phyloP scores from a whole-genome alignment of 2,888 invertebrate species.

The Idaea biselata region DNA sequence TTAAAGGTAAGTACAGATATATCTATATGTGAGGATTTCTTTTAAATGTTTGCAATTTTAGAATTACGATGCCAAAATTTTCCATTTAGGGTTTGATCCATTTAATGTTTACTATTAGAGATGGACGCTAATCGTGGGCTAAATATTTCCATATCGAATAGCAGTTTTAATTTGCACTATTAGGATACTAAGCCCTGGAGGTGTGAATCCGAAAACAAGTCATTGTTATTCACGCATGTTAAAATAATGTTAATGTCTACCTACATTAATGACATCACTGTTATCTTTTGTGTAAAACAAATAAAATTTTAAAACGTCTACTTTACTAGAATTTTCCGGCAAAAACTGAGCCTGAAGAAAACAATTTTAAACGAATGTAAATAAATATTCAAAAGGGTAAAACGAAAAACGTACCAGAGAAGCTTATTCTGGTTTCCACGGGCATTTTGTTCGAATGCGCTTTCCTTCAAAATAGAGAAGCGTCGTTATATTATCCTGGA shows the following conservation, averaged over 20 bases:
- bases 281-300: conserved; percentile 12
- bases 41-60: too few relatives aligned
- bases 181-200: conserved; percentile 4
- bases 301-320: neutral
- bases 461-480: conserved; percentile 20
- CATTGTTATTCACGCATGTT: neutral
- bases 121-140: conserved; percentile 8
- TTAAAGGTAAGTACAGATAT: neutral
- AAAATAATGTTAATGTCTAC: conserved; percentile 10
- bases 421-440: conserved; percentile 76
- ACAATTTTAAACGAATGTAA: conserved; percentile 4
- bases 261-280: conserved; percentile 17
- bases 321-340: neutral
- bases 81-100: neutral
- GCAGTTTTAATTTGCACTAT: conserved; percentile 33
- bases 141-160: conserved; percentile 34
- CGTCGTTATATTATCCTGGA: conserved; percentile 23
- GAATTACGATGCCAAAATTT: neutral
- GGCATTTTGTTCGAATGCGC: conserved; percentile 55
- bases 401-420: conserved; percentile 64
- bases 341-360: conserved; percentile 13
- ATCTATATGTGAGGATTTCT: neutral
- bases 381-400: neutral
- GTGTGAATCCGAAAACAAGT: neutral
- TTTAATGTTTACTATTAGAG: neutral